A percentile compares a stretch with the other conserved stretches of the same genome.
These are phyloP conservation scores for Platanista minor DNA, from an alignment of 2,113 vertebrate genomes.

Conservation along the genomic window DNA sequence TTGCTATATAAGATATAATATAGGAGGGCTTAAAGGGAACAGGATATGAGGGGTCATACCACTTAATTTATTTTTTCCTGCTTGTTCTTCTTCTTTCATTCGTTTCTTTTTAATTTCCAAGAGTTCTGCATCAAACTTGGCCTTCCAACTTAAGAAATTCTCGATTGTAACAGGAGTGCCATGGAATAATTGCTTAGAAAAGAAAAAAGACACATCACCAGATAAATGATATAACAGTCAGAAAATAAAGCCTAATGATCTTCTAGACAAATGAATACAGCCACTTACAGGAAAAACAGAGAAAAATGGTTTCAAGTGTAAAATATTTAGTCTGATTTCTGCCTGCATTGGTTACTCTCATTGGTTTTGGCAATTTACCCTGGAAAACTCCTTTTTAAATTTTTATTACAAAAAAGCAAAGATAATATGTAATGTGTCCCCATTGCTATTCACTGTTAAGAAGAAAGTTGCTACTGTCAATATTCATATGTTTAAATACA, in stretches of 20 bases:
- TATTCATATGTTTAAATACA: background rate
- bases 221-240: conserved; percentile 11
- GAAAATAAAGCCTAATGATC: background rate
- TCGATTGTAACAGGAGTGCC: conserved; percentile 98
- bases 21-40: background rate
- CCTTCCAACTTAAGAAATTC: conserved; percentile 96
- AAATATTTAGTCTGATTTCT: conserved; percentile 20
- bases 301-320: background rate
- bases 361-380: background rate
- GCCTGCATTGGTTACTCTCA: background rate
- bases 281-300: background rate
- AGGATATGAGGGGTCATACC: conserved; percentile 78
- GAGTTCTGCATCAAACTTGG: conserved; percentile 92
- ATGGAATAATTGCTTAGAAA: conserved; percentile 88
- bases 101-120: conserved; percentile 90
- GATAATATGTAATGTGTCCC: background rate
- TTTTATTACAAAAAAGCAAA: conserved; percentile 10
- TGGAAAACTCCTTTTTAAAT: background rate
- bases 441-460: background rate
- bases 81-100: conserved; percentile 95
- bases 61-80: conserved; percentile 92
- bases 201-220: conserved; percentile 50
- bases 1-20: background rate
- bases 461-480: background rate
- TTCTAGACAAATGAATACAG: background rate